phyloP scores from a whole-genome alignment of 1,140 invertebrate genomes.

The Zaprionus davidi region DNA sequence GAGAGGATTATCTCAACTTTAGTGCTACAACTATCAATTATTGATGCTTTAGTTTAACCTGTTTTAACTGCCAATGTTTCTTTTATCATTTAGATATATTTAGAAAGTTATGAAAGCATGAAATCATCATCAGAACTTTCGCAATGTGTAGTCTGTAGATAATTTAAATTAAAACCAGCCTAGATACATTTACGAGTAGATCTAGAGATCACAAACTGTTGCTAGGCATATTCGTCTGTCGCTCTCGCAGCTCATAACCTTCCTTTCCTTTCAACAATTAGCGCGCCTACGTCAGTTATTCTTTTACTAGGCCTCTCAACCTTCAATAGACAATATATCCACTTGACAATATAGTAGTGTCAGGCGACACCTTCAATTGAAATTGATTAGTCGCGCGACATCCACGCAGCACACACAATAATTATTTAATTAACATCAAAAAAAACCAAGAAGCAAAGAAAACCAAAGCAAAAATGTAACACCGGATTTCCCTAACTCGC shows the following conservation, averaged over 20 bases:
- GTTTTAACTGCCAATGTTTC: too few relatives aligned
- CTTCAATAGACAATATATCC: slow-evolving; percentile 34
- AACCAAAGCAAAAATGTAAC: slow-evolving; percentile 15
- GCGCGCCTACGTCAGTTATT: slow-evolving; percentile 61
- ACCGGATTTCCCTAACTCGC: slow-evolving; percentile 4
- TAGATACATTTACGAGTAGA: neutral
- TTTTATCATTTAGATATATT: neutral
- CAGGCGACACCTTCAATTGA: slow-evolving; percentile 72
- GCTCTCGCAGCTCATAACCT: slow-evolving; percentile 8
- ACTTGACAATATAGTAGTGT: slow-evolving; percentile 22
- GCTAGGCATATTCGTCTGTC: slow-evolving; percentile 1
- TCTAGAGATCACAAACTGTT: slow-evolving; percentile 2
- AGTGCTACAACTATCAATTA: too few relatives aligned
- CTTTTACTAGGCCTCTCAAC: slow-evolving; percentile 37
- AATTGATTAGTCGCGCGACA: slow-evolving; percentile 67
- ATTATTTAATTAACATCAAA: slow-evolving; percentile 46
- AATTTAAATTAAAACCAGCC: neutral
- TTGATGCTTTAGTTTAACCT: too few relatives aligned
- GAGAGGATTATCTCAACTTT: too few relatives aligned
- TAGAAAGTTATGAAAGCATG: neutral
- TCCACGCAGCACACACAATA: slow-evolving; percentile 17
- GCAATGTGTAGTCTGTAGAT: neutral
- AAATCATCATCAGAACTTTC: neutral
- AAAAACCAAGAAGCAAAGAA: slow-evolving; percentile 11
- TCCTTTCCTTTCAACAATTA: slow-evolving; percentile 25